These are phyloP conservation scores for Phaetusa simplex DNA, from an alignment of 2,113 vertebrate species.

Conservation along the genomic window DNA sequence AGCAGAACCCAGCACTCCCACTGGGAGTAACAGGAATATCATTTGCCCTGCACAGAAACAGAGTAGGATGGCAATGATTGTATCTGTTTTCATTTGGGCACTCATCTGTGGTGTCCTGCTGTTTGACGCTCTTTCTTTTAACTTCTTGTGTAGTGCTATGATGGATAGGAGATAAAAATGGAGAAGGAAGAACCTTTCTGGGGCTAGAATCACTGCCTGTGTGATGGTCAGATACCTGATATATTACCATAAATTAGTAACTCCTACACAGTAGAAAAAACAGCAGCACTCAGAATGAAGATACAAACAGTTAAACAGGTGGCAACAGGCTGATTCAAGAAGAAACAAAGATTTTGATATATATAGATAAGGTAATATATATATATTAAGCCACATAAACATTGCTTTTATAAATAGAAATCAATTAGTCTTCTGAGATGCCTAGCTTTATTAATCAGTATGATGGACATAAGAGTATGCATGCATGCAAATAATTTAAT, in stretches of 20 bases:
- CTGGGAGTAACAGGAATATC: neutral
- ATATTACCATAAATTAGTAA: neutral
- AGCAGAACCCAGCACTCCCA: neutral
- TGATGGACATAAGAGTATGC: neutral
- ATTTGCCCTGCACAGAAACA: neutral
- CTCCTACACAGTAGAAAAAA: neutral
- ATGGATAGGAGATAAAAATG: neutral
- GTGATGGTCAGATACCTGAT: neutral
- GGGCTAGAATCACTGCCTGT: neutral
- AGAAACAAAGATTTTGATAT: neutral
- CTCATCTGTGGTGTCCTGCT: neutral
- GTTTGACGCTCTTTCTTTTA: neutral
- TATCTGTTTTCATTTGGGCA: neutral
- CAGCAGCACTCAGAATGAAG: neutral
- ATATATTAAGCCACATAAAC: neutral
- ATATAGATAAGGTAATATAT: neutral
- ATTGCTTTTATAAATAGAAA: neutral
- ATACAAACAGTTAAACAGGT: neutral
- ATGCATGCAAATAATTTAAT: neutral
- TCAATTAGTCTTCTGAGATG: neutral
- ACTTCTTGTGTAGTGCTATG: neutral
- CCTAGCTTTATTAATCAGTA: neutral
- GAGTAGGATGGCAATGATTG: neutral
- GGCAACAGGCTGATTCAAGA: neutral
- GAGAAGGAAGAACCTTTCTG: neutral